These are phyloP conservation scores for Zoanthus gigantus DNA, from an alignment of 92 coral and sea anemone genomes.

Conservation along the genomic window DNA sequence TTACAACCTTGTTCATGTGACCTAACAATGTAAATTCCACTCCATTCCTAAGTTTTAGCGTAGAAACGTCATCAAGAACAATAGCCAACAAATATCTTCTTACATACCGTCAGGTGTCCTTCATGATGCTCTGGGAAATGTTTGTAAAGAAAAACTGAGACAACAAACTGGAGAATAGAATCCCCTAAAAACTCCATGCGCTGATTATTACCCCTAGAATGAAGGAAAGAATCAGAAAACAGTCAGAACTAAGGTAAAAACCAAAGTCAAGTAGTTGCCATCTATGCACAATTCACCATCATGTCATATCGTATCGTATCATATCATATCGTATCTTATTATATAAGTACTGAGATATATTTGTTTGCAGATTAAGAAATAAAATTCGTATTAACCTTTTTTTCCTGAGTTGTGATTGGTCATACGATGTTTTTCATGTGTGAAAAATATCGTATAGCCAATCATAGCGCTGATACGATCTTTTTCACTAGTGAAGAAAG, in stretches of 20 bases:
- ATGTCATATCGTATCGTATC: too few species aligned
- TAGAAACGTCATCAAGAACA: neutral
- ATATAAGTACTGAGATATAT: too few species aligned
- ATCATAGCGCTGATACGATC: too few species aligned
- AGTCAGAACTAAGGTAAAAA: neutral
- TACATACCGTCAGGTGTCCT: conserved; percentile 94
- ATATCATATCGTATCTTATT: too few species aligned
- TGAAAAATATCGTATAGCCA: too few species aligned
- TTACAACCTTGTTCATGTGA: neutral
- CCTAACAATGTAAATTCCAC: neutral
- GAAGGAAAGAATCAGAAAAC: conserved; percentile 5
- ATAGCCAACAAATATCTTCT: neutral
- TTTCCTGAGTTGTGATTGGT: too few species aligned
- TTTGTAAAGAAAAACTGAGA: conserved; percentile 87
- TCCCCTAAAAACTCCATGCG: conserved; percentile 99
- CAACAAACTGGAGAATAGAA: conserved; percentile 91
- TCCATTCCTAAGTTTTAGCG: neutral
- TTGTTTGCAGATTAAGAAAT: too few species aligned
- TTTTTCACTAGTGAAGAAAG: too few species aligned
- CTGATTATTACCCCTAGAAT: conserved; percentile 89
- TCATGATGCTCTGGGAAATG: conserved; percentile 99
- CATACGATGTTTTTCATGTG: too few species aligned
- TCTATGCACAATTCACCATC: too few species aligned
- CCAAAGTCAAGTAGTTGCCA: neutral
- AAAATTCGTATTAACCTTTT: too few species aligned